phyloP scores from a whole-genome alignment of 2,797 vertebrate species.

The Eulemur albifrons region DNA sequence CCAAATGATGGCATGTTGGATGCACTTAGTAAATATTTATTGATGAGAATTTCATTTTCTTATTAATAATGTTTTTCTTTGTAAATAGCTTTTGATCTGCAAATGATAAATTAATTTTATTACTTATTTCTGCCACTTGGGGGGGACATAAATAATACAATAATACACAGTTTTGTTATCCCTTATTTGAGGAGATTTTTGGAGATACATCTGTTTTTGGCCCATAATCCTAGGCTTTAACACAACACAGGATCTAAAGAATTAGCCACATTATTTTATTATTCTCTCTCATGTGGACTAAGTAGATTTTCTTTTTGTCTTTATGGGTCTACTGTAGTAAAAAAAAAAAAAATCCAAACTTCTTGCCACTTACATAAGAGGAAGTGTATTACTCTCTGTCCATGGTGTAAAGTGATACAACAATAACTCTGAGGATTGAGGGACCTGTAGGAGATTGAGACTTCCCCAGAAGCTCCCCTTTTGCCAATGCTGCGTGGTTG shows the following conservation, averaged over 20 bases:
- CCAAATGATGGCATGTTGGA: neutral
- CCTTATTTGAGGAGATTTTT: neutral
- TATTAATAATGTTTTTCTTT: neutral
- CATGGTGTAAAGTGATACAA: neutral
- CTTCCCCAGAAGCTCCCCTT: neutral
- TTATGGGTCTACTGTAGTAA: neutral
- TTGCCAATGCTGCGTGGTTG: neutral
- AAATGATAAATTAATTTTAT: neutral
- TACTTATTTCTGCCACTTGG: slow-evolving; percentile 3
- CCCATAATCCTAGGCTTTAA: neutral
- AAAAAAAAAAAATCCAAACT: neutral
- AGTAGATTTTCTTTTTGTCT: neutral
- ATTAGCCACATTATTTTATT: neutral
- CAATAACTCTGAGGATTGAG: neutral
- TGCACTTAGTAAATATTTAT: neutral
- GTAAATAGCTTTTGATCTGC: neutral
- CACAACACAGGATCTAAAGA: neutral
- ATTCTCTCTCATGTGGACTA: neutral
- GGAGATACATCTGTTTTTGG: neutral
- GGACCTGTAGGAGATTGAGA: neutral
- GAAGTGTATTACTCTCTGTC: neutral
- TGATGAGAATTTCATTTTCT: neutral
- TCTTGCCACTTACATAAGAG: neutral
- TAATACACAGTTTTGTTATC: neutral
- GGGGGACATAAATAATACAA: neutral